phyloP scores from a whole-genome alignment of 2,797 vertebrate genomes.

The Sebastes jordani region DNA sequence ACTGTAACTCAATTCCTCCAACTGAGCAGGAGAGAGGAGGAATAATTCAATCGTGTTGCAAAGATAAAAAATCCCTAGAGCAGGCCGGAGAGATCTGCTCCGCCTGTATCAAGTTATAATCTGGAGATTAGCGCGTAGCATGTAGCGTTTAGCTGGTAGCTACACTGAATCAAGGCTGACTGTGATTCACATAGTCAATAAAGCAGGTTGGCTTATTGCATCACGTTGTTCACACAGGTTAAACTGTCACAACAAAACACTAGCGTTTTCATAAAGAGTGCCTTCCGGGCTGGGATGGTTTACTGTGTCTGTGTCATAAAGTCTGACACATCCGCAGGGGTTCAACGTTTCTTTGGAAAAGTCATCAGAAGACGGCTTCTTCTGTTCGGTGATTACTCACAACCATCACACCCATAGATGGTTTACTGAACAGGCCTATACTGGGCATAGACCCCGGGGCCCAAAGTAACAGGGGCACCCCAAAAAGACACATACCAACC shows the following conservation, averaged over 20 bases:
- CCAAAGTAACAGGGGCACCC: no score
- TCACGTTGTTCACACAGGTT: constrained; percentile 56
- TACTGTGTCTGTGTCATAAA: constrained; percentile 23
- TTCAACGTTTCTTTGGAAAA: not conserved
- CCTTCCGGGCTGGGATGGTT: constrained; percentile 14
- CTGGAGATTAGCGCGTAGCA: constrained; percentile 84
- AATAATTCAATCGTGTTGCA: constrained; percentile 94
- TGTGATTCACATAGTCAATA: constrained; percentile 76
- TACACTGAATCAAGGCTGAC: constrained; percentile 64
- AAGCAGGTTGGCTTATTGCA: constrained; percentile 67
- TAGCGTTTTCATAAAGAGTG: constrained; percentile 37
- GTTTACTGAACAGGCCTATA: not conserved
- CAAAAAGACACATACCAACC: not conserved
- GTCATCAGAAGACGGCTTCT: not conserved
- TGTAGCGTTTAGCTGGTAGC: constrained; percentile 67
- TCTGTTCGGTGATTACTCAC: not conserved
- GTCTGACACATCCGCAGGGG: constrained; percentile 18
- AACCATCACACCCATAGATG: not conserved
- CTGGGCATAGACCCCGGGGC: no score
- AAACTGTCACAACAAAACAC: constrained; percentile 60
- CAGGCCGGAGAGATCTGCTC: constrained; percentile 85
- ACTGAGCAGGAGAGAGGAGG: constrained; percentile 84
- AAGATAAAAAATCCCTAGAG: constrained; percentile 89
- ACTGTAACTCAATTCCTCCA: constrained; percentile 92
- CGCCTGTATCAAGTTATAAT: constrained; percentile 83